Conservation (phyloP, 2,113 vertebrate genomes). For the Aldabrachelys gigantea region DNA sequence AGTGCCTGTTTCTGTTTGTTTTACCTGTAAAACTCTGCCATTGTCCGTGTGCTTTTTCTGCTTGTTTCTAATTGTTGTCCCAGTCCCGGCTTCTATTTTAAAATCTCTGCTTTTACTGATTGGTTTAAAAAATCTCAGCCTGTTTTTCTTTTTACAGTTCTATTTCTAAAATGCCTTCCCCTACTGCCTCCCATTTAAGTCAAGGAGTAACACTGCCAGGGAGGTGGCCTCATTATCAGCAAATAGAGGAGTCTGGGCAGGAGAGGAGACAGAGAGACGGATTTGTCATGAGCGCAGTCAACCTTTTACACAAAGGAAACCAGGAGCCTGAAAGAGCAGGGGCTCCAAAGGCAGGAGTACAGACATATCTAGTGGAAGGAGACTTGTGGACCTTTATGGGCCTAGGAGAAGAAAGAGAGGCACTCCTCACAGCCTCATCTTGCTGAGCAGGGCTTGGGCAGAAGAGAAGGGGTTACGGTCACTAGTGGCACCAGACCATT, state of each 20-base stretch:
- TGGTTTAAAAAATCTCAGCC: neutral
- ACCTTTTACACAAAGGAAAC: neutral
- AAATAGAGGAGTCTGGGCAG: neutral
- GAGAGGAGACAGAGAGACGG: neutral
- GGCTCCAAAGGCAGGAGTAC: accelerated
- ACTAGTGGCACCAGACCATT: neutral
- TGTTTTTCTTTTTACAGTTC: neutral
- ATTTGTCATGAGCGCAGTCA: accelerated
- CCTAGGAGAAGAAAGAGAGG: neutral
- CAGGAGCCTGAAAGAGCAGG: accelerated
- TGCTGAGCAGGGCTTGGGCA: neutral
- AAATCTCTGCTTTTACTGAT: neutral
- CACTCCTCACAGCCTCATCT: neutral
- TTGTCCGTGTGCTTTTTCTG: neutral
- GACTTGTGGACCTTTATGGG: neutral
- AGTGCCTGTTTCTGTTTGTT: accelerated
- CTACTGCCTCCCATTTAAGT: neutral
- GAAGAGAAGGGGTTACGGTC: neutral
- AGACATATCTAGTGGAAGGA: accelerated
- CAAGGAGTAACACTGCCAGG: neutral
- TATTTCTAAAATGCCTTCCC: neutral
- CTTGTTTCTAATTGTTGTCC: neutral
- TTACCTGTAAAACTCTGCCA: neutral
- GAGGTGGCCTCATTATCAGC: accelerated
- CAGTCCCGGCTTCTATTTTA: neutral